Evolutionary conservation across 2,113 vertebrate genomes (phyloP).

Genomic region (Phaetusa simplex): DNA sequence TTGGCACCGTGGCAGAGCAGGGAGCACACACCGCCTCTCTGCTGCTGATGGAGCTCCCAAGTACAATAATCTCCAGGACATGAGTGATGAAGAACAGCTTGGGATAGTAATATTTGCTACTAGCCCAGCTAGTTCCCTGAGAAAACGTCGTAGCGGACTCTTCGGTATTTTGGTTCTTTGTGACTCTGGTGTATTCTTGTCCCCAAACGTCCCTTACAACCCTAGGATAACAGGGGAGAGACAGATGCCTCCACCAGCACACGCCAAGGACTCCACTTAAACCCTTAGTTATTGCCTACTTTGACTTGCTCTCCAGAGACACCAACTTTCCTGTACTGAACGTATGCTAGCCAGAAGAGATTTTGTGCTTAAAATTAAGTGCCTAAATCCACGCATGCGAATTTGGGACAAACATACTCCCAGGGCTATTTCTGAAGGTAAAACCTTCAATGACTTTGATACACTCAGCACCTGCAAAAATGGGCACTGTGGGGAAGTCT

Average conservation of each 20-base stretch:
- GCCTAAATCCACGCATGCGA: background rate
- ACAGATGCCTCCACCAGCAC: background rate
- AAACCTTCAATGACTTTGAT: background rate
- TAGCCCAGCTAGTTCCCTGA: background rate
- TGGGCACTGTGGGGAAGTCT: background rate
- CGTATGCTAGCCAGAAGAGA: background rate
- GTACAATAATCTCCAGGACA: background rate
- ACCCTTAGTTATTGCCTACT: background rate
- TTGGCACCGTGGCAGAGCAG: background rate
- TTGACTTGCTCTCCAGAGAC: background rate
- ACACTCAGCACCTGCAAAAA: background rate
- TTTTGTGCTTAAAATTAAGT: background rate
- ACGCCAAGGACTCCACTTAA: background rate
- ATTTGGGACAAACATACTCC: background rate
- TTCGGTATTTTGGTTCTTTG: background rate
- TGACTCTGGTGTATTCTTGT: background rate
- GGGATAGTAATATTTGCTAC: background rate
- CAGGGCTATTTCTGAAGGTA: background rate
- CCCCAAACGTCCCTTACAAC: background rate
- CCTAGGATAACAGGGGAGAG: background rate
- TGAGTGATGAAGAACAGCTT: background rate
- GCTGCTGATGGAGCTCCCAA: background rate
- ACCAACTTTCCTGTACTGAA: background rate
- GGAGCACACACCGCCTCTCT: background rate
- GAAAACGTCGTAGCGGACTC: background rate